These are phyloP conservation scores for Agrotis clavis DNA, from an alignment of 2,888 invertebrate species.

Conservation along the genomic window DNA sequence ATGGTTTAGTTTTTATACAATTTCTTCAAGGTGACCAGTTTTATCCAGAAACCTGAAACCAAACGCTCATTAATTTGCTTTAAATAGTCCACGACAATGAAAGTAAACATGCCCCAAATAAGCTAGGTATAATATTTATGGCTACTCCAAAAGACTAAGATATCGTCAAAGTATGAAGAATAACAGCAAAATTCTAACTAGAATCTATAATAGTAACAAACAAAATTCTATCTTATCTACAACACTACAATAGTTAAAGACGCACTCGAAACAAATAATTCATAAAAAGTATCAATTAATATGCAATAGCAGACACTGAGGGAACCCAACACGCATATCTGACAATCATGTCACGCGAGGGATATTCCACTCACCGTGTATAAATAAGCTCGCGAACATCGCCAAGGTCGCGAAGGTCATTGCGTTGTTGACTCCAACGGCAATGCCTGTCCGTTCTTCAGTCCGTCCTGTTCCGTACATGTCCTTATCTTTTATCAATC, in stretches of 20 bases:
- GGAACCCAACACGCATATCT: constrained; percentile 58
- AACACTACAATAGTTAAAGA: constrained; percentile 1
- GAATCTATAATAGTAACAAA: background rate
- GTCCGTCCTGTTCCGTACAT: constrained; percentile 16
- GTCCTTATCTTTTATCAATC: constrained; percentile 49
- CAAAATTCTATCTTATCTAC: background rate
- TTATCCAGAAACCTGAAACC: constrained; percentile 23
- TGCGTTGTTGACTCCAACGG: constrained; percentile 66
- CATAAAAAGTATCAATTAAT: constrained; percentile 42
- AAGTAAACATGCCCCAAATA: constrained; percentile 8
- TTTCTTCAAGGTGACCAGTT: constrained; percentile 35
- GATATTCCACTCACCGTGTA: constrained; percentile 72
- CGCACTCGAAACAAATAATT: constrained; percentile 12
- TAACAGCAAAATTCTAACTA: background rate
- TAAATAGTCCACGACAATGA: background rate
- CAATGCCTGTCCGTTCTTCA: constrained; percentile 52
- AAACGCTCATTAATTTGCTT: constrained; percentile 3
- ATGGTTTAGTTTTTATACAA: constrained; percentile 49
- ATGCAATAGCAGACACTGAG: constrained; percentile 37
- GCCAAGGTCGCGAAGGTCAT: constrained; percentile 79
- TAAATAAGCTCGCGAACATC: constrained; percentile 70
- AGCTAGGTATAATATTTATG: background rate
- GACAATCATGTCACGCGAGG: constrained; percentile 60
- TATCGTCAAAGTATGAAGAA: background rate
- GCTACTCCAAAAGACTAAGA: background rate